Conservation (phyloP, 2,888 invertebrate species). For the Aromia moschata region DNA sequence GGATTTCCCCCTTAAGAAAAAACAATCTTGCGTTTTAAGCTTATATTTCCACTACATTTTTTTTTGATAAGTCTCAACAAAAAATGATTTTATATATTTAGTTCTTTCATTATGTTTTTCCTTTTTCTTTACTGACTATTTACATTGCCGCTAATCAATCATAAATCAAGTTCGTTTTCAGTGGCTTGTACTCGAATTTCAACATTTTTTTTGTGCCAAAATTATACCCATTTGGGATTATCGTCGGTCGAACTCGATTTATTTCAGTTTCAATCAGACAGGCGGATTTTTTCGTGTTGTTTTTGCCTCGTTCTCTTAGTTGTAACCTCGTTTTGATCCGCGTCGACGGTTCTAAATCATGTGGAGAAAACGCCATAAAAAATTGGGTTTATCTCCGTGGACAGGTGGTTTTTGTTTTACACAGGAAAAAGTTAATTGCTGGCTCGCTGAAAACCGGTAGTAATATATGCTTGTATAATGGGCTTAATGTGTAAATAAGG, state of each 20-base stretch:
- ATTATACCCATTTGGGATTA: slow-evolving; percentile 6
- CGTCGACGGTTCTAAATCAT: neutral
- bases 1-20: no score
- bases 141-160: no score
- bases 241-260: slow-evolving; percentile 3
- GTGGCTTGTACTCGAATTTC: no score
- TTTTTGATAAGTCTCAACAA: no score
- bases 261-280: neutral
- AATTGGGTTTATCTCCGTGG: neutral
- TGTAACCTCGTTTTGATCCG: neutral
- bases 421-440: neutral
- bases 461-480: neutral
- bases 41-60: no score
- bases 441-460: neutral
- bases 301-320: neutral
- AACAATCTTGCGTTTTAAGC: no score
- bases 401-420: neutral
- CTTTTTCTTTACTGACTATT: no score
- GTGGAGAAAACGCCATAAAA: neutral
- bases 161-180: no score
- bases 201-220: slow-evolving; percentile 1
- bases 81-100: no score
- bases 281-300: neutral
- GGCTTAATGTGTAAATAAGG: no score
- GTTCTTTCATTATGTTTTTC: no score